phyloP scores from a whole-genome alignment of 2,888 invertebrate species.

The Chalcosyrphus nemorum region DNA sequence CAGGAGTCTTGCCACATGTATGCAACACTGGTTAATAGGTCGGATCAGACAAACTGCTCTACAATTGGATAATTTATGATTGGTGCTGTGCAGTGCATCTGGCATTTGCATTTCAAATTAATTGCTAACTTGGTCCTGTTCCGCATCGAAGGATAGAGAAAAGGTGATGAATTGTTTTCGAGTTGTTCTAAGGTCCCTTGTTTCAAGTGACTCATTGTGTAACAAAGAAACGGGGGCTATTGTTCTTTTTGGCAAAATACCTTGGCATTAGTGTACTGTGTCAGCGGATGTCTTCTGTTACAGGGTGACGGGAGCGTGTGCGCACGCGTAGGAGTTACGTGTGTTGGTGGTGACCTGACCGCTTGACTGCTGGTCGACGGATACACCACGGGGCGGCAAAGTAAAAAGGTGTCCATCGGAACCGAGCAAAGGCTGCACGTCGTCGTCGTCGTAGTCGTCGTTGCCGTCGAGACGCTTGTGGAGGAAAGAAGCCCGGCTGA shows the following conservation, averaged over 20 bases:
- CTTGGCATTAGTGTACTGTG: slow-evolving; percentile 38
- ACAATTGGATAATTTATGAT: slow-evolving; percentile 75
- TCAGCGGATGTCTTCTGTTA: slow-evolving; percentile 38
- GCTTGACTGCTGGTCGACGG: slow-evolving; percentile 50
- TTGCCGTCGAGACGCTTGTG: not conserved
- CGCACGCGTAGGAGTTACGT: slow-evolving; percentile 52
- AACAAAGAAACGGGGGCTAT: slow-evolving; percentile 60
- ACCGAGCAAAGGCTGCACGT: slow-evolving; percentile 41
- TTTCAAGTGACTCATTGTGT: slow-evolving; percentile 68
- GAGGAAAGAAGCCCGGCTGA: slow-evolving; percentile 33
- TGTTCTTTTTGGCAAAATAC: slow-evolving; percentile 62
- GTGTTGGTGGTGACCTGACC: slow-evolving; percentile 60
- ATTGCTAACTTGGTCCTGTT: slow-evolving; percentile 60
- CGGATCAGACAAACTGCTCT: slow-evolving; percentile 74
- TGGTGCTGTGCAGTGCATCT: slow-evolving; percentile 53
- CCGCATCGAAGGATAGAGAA: not conserved
- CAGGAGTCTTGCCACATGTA: slow-evolving; percentile 12
- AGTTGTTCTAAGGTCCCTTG: no score
- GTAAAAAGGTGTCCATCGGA: slow-evolving; percentile 56
- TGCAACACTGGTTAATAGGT: slow-evolving; percentile 54
- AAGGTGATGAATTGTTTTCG: slow-evolving; percentile 43
- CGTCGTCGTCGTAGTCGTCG: slow-evolving; percentile 8
- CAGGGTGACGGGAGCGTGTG: slow-evolving; percentile 22
- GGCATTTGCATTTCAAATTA: slow-evolving; percentile 74
- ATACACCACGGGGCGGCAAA: slow-evolving; percentile 66